Evolutionary conservation across 2,797 vertebrate genomes (phyloP), one percentile per base, ranked within the genome.

Genomic region (Typhlichthys eigenmanni): DNA sequence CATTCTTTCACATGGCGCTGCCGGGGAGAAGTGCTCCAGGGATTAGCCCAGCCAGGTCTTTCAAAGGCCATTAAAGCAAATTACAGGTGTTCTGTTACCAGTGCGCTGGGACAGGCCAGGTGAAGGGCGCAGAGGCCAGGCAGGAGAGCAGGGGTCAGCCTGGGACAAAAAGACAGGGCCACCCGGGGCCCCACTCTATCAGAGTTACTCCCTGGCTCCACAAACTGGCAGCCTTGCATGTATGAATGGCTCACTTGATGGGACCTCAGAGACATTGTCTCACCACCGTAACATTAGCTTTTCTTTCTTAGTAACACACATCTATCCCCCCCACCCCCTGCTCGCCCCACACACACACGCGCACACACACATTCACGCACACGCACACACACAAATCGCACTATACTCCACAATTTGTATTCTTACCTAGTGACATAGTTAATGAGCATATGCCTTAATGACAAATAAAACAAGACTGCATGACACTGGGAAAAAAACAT

Each of bases 51-150:
- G 90, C 88, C 87, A 89, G 91, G 89, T 91, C 91, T 91, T 93
- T 91, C 91, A 91, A 91, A 93, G 91, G 92, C 91, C 91, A 93
- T 94, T 93, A 93, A 90, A 92, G 90, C 88, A 91, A 93, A 92
- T 93, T 92, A 92, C 91, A 92, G 92, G 92, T 94, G 92, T 94
- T 92, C 82, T 76, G 79, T 94, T 94, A 92, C 93, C 80, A 85
- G 79, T 72, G 83, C 58, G 86, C 88, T 90, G 88, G 91, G 82
- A 93, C 82, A 72, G 87, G 85, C 87, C 91, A 92, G 91, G 91
- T 92, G 89, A 93, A 90, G 91, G 88, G 85, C 84, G 81, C 85
- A 91, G 88, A 88, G 91, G 91, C 91, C 92, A 91, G 80, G 82
- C 83, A 59, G 85, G 87, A 91, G 91, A 89, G 86, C 91, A 92